These are phyloP conservation scores for Mantis religiosa DNA, from an alignment of 2,888 invertebrate species.

Conservation along the genomic window DNA sequence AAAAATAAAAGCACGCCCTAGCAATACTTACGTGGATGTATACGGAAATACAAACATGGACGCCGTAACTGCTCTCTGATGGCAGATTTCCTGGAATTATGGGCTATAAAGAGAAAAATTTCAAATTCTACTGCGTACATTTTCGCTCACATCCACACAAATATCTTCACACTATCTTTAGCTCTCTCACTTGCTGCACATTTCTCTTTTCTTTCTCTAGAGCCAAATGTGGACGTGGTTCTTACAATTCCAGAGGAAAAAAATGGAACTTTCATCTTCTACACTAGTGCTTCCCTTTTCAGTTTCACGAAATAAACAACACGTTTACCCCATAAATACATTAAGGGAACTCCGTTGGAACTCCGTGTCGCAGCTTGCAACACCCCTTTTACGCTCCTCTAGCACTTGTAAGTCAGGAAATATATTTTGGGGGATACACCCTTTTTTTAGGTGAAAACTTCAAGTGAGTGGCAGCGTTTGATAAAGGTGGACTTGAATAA, in stretches of 20 bases:
- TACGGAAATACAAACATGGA: constrained; percentile 27
- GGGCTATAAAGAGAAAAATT: constrained; percentile 31
- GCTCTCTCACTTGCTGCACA: neutral
- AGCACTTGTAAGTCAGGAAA: no score
- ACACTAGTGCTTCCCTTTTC: neutral
- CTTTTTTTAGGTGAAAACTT: no score
- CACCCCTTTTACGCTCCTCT: no score
- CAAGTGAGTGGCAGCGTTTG: no score
- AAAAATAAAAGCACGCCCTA: neutral
- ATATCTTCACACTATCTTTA: neutral
- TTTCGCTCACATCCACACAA: neutral
- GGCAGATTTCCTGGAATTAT: constrained; percentile 33
- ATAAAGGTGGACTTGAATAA: no score
- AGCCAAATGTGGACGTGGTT: neutral
- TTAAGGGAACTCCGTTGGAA: no score
- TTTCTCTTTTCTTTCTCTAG: neutral
- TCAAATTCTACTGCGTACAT: constrained; percentile 24
- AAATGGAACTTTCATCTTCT: neutral
- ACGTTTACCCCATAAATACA: neutral
- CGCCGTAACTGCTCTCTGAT: constrained; percentile 30
- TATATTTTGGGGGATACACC: no score
- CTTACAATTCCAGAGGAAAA: neutral
- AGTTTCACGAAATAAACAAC: neutral
- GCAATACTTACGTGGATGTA: constrained; percentile 27
- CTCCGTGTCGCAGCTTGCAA: no score